A percentile compares a stretch with the other conserved stretches of the same genome.
Evolutionary conservation across 2,113 vertebrate genomes (phyloP).

Genomic region (Hypomesus transpacificus): DNA sequence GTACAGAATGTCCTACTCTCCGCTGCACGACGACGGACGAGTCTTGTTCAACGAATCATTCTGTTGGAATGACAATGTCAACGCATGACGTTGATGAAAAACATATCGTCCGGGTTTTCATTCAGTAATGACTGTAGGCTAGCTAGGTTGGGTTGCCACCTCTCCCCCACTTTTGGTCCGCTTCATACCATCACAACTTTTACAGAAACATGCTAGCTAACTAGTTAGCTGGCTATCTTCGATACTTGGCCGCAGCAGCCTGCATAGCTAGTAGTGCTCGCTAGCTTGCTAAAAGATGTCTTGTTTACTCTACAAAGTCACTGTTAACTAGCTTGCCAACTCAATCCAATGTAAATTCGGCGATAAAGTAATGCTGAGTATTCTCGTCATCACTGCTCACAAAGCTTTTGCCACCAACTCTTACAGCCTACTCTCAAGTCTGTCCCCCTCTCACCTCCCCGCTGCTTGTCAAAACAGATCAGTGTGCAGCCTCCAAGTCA

Average conservation of each 20-base stretch:
- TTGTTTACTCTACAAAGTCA: neutral
- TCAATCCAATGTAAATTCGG: too few relatives aligned
- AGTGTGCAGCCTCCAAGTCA: constrained; percentile 62
- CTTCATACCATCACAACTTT: too few relatives aligned
- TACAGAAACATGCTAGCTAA: neutral
- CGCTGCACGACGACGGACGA: constrained; percentile 3
- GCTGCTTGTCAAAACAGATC: constrained; percentile 55
- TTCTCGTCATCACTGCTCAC: neutral
- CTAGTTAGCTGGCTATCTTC: neutral
- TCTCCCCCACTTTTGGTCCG: constrained; percentile 7
- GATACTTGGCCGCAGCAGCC: neutral
- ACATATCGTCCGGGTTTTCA: constrained; percentile 8
- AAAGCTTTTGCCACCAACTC: constrained; percentile 9
- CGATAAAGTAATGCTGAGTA: too few relatives aligned
- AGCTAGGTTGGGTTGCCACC: constrained; percentile 38
- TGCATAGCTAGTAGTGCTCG: neutral
- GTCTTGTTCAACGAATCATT: constrained; percentile 28
- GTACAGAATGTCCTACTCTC: constrained; percentile 37
- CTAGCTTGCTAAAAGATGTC: neutral
- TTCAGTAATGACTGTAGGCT: constrained; percentile 15
- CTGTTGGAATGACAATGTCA: neutral
- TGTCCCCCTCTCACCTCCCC: constrained; percentile 43
- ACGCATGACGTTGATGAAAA: constrained; percentile 14
- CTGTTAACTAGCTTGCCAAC: neutral
- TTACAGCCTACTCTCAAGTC: constrained; percentile 45